A percentile compares a stretch with the other conserved stretches of the same genome.
phyloP scores from a whole-genome alignment of 2,888 invertebrate genomes.

The Eilema caniola region DNA sequence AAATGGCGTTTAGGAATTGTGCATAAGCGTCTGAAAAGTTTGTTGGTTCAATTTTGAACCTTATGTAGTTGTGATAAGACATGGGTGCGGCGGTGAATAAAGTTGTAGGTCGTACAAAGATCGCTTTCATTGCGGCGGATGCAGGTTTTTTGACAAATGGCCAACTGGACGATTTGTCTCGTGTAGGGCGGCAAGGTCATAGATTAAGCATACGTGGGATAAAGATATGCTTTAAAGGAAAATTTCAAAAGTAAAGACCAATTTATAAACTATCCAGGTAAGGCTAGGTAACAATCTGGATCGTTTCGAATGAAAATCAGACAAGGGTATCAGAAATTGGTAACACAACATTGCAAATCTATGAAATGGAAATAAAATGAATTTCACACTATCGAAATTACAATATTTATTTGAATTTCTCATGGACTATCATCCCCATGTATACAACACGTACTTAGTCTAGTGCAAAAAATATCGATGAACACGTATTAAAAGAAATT shows the following conservation, averaged over 20 bases:
- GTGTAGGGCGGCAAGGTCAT: slow-evolving; percentile 75
- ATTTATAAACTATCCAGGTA: too few species aligned
- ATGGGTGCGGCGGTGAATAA: slow-evolving; percentile 40
- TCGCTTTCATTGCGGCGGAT: slow-evolving; percentile 82
- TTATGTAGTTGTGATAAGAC: slow-evolving; percentile 56
- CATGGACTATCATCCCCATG: not conserved
- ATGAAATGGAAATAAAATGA: not conserved
- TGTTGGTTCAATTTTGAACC: slow-evolving; percentile 50
- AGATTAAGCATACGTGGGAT: slow-evolving; percentile 58
- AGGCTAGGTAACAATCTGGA: too few species aligned
- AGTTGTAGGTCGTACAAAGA: slow-evolving; percentile 67
- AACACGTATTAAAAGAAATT: not conserved
- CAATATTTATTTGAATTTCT: not conserved
- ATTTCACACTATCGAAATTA: not conserved
- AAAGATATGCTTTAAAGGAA: not conserved
- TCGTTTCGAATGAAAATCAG: not conserved
- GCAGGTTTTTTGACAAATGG: slow-evolving; percentile 87
- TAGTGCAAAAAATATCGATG: too few species aligned
- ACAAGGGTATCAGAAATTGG: not conserved
- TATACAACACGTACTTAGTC: too few species aligned
- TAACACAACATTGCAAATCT: not conserved
- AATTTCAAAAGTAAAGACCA: too few species aligned
- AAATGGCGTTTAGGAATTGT: slow-evolving; percentile 18
- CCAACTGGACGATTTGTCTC: slow-evolving; percentile 85
- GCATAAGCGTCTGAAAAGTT: slow-evolving; percentile 9